Evolutionary conservation across 2,797 vertebrate species (phyloP), one percentile per base, ranked within the genome.

Genomic region (Limnodromus scolopaceus): DNA sequence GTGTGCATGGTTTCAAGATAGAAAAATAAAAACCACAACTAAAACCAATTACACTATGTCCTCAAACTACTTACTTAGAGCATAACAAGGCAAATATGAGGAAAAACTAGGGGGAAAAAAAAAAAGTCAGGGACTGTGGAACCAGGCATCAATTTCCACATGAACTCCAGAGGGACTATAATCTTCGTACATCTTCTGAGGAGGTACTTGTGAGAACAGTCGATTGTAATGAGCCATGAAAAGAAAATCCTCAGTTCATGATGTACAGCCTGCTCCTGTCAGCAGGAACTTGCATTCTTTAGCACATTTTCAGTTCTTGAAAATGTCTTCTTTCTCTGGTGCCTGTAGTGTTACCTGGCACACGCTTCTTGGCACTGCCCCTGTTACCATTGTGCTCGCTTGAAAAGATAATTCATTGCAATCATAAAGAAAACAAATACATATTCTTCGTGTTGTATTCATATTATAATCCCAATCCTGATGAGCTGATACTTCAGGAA

Each of bases 151-250:
- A 57, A 23, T 82, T 93, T 89, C 66, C 81, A 80, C 78, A 81
- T 2, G n/a, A 95, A 68, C 38, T 87, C 93, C 87, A 71, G 54
- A 81, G 72, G 86, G 89, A 88, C 92, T 48, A 28, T 18, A 64
- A 96, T 82, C 91, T 90, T 49, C 0, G 15, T 25, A 34, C 87
- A 88, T 85, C 96, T 92, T 91, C 65, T 45, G 32, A 90, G 53
- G 80, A 90, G 58, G 87, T 48, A 84, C 92, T 96, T 95, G 70
- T 70, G 83, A 92, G 87, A 96, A 89, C 43, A 85, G 24, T 24
- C 13, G 0, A 76, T 39, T 82, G 79, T 60, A 92, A 93, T 86
- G 89, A 95, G 71, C 76, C 92, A 86, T 93, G 84, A 93, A 96
- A 96, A 93, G 69, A 91, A 92, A 86, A 94, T 46, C 84, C 70